Evolutionary conservation across 2,797 vertebrate species (phyloP), one percentile per base, ranked within the genome.

Genomic region (Buphagus erythrorhynchus): DNA sequence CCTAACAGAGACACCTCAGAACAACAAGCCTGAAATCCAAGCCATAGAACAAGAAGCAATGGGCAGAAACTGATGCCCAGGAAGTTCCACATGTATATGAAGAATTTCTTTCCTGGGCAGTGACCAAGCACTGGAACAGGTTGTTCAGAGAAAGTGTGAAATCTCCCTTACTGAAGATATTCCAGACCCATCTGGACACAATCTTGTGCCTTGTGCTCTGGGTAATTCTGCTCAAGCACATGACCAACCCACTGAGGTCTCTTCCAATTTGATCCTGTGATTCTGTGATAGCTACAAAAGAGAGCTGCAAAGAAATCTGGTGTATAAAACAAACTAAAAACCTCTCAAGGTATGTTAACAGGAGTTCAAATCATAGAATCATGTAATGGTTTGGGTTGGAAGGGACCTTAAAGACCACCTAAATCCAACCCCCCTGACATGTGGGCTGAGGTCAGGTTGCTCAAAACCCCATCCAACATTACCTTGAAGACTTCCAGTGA

Each of bases 371-470:
- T 65, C 36, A 68, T 1, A 52, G 48, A 86, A 48, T 31, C 22
- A 33, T 0, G 2, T 51, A 82, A 54, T 18, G 14, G 35, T 45
- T 58, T 81, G 51, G 13, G 33, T 33, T 54, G 24, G 38, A 74
- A 66, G 3, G 3, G 11, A 49, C 8, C 4, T 69, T 73, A 69
- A 76, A 73, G 7, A 36, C 22, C 16, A 68, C 11, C 6, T 16
- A 63, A 33, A 61, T 59, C 36, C 33, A 81, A 21, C 0, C 0
- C 13, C 7, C 4, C 24, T n/a, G 18, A 19, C 10, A 18, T 18
- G 9, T 16, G 1, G 5, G 11, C 17, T 67, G 16, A 65, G 48
- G 40, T 7, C 19, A 85, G 13, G 35, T 19, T 33, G 38, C 35
- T 71, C 35, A 43, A 38, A 94, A 17, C 17, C 5, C 21, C 4